phyloP scores from a whole-genome alignment of 2,888 invertebrate species.

The Kuschelorhynchus macadamiae region DNA sequence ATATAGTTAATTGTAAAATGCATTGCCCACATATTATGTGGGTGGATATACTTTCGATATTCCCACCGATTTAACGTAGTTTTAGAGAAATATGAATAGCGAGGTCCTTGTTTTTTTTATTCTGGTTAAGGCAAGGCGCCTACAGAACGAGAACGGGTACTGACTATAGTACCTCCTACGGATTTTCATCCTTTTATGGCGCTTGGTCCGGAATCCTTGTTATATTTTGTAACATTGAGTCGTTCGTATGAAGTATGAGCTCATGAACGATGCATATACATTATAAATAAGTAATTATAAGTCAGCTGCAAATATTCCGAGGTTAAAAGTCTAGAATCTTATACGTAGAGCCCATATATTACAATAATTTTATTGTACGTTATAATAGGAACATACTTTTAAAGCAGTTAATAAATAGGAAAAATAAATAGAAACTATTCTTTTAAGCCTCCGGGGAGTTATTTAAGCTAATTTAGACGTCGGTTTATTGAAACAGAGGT shows the following conservation, averaged over 20 bases:
- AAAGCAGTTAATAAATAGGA: too few relatives aligned
- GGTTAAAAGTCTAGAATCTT: too few relatives aligned
- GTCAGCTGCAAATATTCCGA: too few relatives aligned
- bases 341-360: too few relatives aligned
- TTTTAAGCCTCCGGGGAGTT: too few relatives aligned
- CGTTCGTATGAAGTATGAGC: background rate
- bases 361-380: too few relatives aligned
- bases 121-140: constrained; percentile 12
- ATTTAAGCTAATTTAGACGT: too few relatives aligned
- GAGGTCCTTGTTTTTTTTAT: constrained; percentile 21
- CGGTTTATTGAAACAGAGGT: too few relatives aligned
- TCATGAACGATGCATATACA: background rate
- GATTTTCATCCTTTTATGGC: constrained; percentile 21
- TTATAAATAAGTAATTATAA: too few relatives aligned
- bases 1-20: too few relatives aligned
- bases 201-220: constrained; percentile 22
- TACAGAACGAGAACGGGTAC: background rate
- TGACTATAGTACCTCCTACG: constrained; percentile 6
- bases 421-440: too few relatives aligned
- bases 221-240: background rate
- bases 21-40: constrained; percentile 2
- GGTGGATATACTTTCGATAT: constrained; percentile 20
- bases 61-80: constrained; percentile 6
- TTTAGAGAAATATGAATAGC: constrained; percentile 7
- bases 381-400: too few relatives aligned